Evolutionary conservation across 2,888 invertebrate species (phyloP), one percentile per base, ranked within the genome.

Genomic region (Heliconius erato): DNA sequence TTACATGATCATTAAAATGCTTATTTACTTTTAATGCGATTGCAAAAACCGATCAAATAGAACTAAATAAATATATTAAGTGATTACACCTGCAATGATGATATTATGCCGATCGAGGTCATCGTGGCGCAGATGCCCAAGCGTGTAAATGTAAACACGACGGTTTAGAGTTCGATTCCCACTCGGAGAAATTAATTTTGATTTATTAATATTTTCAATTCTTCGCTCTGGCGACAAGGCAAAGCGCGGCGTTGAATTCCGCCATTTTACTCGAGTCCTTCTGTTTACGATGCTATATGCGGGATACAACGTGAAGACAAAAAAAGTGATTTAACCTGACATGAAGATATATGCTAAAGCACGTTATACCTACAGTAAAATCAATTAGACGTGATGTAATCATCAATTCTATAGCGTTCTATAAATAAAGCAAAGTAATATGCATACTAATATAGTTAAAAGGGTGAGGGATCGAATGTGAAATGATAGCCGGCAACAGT

Each of bases 311-410:
- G 11, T 40, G 40, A 40, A 40, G 40, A 11, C 40, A 40, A 40
- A 2, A 40, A 11, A 40, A 11, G 1, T 9, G 9, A 40, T 40
- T 40, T 40, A 0, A 1, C 40, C 11, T 40, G 40, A 11, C 11
- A 40, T 40, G 2, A 40, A 79, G 40, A 40, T 69, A 12, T 69
- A 69, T 23, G 35, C 23, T 54, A 54, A 54, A 14, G 49, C 69
- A 78, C 67, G 72, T 78, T 54, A 74, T 76, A 44, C 76, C 35
- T 68, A 63, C 59, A 79, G 79, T 67, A 69, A 77, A 83, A 79
- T 83, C 76, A 79, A 77, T 83, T 81, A 72, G 59, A 79, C 77
- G 83, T 79, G 81, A 77, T 71, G 72, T 79, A 79, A 79, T 72
- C 71, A 83, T 81, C 81, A 74, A 79, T 79, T 65, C 78, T 44